These are phyloP conservation scores for Rotaria magnacalcarata DNA, from an alignment of 2,888 invertebrate genomes.

Conservation along the genomic window DNA sequence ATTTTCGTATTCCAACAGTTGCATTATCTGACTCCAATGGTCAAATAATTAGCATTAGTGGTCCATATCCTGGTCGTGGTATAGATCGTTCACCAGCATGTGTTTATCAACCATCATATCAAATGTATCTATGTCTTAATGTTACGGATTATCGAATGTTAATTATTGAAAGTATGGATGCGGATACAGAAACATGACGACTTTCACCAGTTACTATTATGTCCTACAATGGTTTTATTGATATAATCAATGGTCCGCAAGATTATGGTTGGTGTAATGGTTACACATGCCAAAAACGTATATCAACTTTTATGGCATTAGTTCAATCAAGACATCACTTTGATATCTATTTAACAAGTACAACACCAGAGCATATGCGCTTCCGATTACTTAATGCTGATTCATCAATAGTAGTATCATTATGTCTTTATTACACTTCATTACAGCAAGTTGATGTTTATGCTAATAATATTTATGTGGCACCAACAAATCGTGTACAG, in stretches of 20 bases:
- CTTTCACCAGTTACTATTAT: slow-evolving; percentile 46
- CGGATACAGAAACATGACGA: slow-evolving; percentile 38
- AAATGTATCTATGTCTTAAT: slow-evolving; percentile 41
- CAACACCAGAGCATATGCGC: slow-evolving; percentile 42
- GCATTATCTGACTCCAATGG: slow-evolving; percentile 50
- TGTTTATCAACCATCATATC: slow-evolving; percentile 17
- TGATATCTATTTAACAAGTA: slow-evolving; percentile 44
- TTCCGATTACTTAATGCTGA: slow-evolving; percentile 45
- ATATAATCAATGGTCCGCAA: slow-evolving; percentile 58
- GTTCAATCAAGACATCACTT: slow-evolving; percentile 51
- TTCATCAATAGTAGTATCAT: background rate
- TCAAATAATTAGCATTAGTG: slow-evolving; percentile 37
- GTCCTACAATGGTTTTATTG: slow-evolving; percentile 50
- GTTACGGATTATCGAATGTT: slow-evolving; percentile 36
- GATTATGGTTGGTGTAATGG: slow-evolving; percentile 58
- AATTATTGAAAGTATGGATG: slow-evolving; percentile 46
- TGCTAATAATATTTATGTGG: slow-evolving; percentile 28
- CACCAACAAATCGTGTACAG: slow-evolving; percentile 31
- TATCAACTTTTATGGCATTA: slow-evolving; percentile 55
- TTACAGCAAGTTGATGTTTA: slow-evolving; percentile 45
- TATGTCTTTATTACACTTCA: slow-evolving; percentile 37
- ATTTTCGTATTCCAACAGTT: slow-evolving; percentile 55
- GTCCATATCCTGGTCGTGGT: slow-evolving; percentile 48
- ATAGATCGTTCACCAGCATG: slow-evolving; percentile 49
- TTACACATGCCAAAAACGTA: slow-evolving; percentile 55